Conservation (phyloP, 2,113 vertebrate species). For the Pelusios castaneus region DNA sequence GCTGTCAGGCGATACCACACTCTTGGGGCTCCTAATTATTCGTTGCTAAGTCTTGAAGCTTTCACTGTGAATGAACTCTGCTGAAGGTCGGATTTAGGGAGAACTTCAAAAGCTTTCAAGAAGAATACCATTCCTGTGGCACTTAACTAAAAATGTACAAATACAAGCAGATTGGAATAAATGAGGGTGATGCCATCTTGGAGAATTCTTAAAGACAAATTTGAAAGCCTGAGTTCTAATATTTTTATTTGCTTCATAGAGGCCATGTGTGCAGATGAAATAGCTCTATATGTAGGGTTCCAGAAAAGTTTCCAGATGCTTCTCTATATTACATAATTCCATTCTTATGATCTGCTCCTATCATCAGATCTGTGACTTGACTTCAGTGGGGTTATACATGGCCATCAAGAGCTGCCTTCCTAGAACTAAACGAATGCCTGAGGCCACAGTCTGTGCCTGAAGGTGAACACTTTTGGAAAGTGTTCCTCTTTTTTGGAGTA, state of each 20-base stretch:
- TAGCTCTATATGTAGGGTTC: neutral
- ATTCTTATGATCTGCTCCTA: neutral
- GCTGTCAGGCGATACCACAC: neutral
- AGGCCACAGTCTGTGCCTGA: neutral
- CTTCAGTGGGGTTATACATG: neutral
- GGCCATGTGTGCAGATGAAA: neutral
- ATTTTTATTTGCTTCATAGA: neutral
- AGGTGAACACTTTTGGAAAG: neutral
- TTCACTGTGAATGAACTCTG: neutral
- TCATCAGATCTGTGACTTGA: neutral
- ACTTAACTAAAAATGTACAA: neutral
- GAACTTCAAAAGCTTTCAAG: neutral
- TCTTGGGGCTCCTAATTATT: neutral
- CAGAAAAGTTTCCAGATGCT: neutral
- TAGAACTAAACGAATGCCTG: neutral
- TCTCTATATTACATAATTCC: neutral
- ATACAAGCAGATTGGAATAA: neutral
- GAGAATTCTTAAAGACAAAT: neutral
- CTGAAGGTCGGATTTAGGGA: neutral
- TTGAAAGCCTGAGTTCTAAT: neutral
- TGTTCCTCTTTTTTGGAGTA: too few species aligned
- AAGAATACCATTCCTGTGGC: neutral
- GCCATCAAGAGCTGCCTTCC: neutral
- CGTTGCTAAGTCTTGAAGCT: neutral
- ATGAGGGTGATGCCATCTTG: neutral